These are phyloP conservation scores for Intellagama lesueurii DNA, from an alignment of 2,797 vertebrate genomes.

Conservation along the genomic window DNA sequence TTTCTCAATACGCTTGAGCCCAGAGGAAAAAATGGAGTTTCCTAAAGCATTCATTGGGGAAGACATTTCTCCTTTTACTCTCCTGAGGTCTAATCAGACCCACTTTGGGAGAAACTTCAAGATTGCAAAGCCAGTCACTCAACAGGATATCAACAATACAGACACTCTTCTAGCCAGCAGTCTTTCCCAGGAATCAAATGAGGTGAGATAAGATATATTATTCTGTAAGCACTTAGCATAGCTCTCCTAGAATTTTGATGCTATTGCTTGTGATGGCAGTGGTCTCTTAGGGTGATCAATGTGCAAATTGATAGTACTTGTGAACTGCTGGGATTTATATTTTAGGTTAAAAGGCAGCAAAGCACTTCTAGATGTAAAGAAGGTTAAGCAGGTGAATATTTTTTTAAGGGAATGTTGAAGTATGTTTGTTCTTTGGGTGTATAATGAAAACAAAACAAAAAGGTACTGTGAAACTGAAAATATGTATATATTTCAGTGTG, in stretches of 20 bases:
- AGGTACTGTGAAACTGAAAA: no score
- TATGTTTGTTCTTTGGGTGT: background rate
- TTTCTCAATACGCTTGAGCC: slow-evolving; percentile 86
- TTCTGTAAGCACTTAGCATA: background rate
- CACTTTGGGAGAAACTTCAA: slow-evolving; percentile 79
- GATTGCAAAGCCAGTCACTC: slow-evolving; percentile 73
- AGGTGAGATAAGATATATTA: slow-evolving; percentile 6
- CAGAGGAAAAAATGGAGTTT: slow-evolving; percentile 89
- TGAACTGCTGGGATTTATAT: background rate
- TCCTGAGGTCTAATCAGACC: background rate
- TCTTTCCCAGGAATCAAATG: background rate
- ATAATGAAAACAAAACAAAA: no score
- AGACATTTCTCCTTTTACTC: slow-evolving; percentile 89
- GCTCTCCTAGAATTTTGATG: background rate
- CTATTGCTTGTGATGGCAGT: background rate
- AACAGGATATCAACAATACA: slow-evolving; percentile 45
- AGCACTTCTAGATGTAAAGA: background rate
- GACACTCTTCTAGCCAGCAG: slow-evolving; percentile 9
- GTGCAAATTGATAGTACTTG: background rate
- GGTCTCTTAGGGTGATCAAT: background rate
- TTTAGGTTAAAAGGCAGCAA: background rate
- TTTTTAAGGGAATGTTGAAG: background rate
- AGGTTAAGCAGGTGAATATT: background rate
- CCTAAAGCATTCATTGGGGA: slow-evolving; percentile 83
- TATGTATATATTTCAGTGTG: no score